Evolutionary conservation across 2,888 invertebrate species (phyloP), one percentile per base, ranked within the genome.

Genomic region (Apeira syringaria): DNA sequence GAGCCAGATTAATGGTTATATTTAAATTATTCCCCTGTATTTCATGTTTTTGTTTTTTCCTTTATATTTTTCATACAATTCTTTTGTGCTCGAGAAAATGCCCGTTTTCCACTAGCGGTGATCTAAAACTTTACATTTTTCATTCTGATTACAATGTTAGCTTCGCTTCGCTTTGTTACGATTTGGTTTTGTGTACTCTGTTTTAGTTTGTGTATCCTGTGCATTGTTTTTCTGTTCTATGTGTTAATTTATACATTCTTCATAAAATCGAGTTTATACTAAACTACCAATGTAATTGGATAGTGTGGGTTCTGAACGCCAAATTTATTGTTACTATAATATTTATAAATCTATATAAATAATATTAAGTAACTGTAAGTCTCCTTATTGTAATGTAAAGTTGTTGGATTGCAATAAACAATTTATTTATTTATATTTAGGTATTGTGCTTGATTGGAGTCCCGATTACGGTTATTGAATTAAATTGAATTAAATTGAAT

Each of bases 1-100:
- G 72, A 74, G 73, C 73, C 72, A 83, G 85, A 88, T 86, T 85
- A 88, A 88, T 87, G 85, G 82, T 69, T 80, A 80, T 84, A 85
- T 86, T 88, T 83, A 87, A 88, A 87, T 86, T 80, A 78, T 82
- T 75, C 74, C 54, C 70, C 56, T 73, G 71, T 78, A 74, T 76
- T 78, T 74, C 72, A 72, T 72, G 67, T 72, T 68, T 46, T 55
- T 52, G 46, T 50, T 55, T 52, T 75, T 78, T 77, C 66, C 69
- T 47, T 63, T 60, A 62, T 68, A 63, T 68, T 64, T 65, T 71
- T 68, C 52, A 52, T 52, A 55, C 52, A 52, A 49, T 61, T 53
- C 57, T 48, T 37, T 68, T 70, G 63, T 60, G 57, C 56, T 45
- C 49, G 60, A 62, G 56, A 49, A 50, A 56, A 56, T 49, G 42